Conservation (phyloP, 2,113 vertebrate species). For the Ploceus nigricollis region DNA sequence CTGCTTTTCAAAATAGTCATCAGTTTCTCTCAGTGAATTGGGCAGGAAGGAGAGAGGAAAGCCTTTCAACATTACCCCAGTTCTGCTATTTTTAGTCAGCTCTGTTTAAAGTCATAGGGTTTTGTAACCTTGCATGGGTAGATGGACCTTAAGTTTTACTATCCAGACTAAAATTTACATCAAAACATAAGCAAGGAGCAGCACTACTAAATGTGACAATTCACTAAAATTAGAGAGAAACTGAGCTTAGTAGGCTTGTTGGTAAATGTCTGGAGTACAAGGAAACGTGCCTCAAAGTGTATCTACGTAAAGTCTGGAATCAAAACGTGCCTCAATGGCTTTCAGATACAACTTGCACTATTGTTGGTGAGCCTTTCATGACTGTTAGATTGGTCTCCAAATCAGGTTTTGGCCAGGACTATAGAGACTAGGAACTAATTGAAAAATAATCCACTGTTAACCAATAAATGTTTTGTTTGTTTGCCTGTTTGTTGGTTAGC, state of each 20-base stretch:
- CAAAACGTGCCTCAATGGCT: not conserved
- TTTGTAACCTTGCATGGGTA: not conserved
- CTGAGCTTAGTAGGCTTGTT: not conserved
- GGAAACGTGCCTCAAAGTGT: not conserved
- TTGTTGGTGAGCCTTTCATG: not conserved
- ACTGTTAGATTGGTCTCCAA: not conserved
- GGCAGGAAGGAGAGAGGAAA: not conserved
- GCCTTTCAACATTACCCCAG: not conserved
- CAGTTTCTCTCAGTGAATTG: not conserved
- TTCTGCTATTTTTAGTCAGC: not conserved
- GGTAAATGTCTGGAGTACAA: not conserved
- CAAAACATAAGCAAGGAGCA: not conserved
- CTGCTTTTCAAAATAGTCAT: not conserved
- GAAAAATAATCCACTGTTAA: not conserved
- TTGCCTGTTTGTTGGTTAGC: not conserved
- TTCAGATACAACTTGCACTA: not conserved
- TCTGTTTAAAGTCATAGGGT: not conserved
- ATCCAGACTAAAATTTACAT: not conserved
- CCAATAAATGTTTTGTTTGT: not conserved
- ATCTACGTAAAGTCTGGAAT: not conserved
- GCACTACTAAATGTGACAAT: fast-evolving
- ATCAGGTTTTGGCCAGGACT: not conserved
- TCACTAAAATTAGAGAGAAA: not conserved
- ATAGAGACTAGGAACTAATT: not conserved
- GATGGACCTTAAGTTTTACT: not conserved